Base-by-base conservation (phyloP, 2,113 vertebrate species). In the Stictonetta naevosa region DNA sequence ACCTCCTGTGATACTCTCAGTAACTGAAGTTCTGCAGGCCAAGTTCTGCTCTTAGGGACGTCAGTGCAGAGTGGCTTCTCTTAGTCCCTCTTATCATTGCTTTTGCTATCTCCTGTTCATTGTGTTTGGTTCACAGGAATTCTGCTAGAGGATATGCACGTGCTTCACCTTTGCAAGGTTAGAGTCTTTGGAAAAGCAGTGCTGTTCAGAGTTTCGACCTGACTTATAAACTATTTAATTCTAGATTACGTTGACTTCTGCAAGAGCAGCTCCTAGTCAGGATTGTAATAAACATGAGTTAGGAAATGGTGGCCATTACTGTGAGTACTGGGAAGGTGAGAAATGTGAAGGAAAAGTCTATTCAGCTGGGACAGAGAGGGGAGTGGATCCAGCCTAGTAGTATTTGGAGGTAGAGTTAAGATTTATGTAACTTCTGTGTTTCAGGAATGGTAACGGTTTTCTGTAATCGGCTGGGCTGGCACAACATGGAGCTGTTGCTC, bases 401-500 rank as follows among this genome's bases (percentile, higher is more conserved):
- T 64, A 68, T 8, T 42, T 42, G 44, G 36, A 64, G 7, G 40
- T 86, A 63, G 10, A 74, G 53, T 85, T 93, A 62, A 62, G 53
- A 82, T 14, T 20, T 46, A 59, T 56, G 13, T 69, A 50, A 36
- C 21, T 95, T 96, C 22, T 93, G 14, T 97, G 46, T 98, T 97
- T 34, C 95, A 99, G 99, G 99, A 64, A 99, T 99, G 99, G 97
- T 99, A 59, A 99, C 98, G 0, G 98, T 99, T 77, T 99, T 99
- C 98, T 99, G 98, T 95, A 99, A 98, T 83, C 98, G 98, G 6
- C 98, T 99, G 75, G 99, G 99, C 52, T 99, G 99, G 99, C 98
- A 99, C 98, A 99, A 99, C 97, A 98, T 99, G 98, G 99, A 99
- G 90, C 95, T 99, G n/a, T 95, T 99, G n/a, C 97, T 99, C 34